A percentile compares a stretch with the other conserved stretches of the same genome.
Conservation (phyloP, 1,140 invertebrate species). For the Lucilia sericata region DNA sequence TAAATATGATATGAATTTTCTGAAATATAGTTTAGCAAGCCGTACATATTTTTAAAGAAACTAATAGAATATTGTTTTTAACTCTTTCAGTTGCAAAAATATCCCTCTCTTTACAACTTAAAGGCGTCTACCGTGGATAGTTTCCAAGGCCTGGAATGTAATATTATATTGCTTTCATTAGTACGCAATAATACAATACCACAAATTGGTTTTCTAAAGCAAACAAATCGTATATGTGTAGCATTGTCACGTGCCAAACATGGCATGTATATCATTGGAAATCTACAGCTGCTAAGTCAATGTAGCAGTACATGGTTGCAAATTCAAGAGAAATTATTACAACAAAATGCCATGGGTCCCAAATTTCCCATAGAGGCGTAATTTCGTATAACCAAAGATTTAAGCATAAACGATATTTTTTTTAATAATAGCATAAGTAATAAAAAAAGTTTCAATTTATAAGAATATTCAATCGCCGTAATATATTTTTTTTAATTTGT, state of each 20-base stretch:
- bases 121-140: constrained; percentile 81
- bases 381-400: not conserved
- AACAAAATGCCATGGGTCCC: constrained; percentile 50
- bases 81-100: constrained; percentile 50
- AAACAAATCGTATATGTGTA: constrained; percentile 84
- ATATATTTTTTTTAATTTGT: no score
- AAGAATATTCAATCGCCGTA: not conserved
- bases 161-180: constrained; percentile 86
- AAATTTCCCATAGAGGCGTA: constrained; percentile 50
- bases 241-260: constrained; percentile 84
- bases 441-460: not conserved
- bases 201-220: constrained; percentile 83
- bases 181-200: constrained; percentile 79
- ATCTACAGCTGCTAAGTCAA: constrained; percentile 73
- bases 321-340: constrained; percentile 62
- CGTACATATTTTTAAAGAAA: no score
- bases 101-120: constrained; percentile 69
- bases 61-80: not conserved
- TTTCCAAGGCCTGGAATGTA: constrained; percentile 88
- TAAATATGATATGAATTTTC: no score
- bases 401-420: constrained; percentile 15
- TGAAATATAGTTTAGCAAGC: no score
- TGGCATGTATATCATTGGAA: constrained; percentile 76
- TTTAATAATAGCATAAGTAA: not conserved
- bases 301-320: constrained; percentile 71